Conservation (phyloP, 1,140 invertebrate genomes). For the Apis cerana region DNA sequence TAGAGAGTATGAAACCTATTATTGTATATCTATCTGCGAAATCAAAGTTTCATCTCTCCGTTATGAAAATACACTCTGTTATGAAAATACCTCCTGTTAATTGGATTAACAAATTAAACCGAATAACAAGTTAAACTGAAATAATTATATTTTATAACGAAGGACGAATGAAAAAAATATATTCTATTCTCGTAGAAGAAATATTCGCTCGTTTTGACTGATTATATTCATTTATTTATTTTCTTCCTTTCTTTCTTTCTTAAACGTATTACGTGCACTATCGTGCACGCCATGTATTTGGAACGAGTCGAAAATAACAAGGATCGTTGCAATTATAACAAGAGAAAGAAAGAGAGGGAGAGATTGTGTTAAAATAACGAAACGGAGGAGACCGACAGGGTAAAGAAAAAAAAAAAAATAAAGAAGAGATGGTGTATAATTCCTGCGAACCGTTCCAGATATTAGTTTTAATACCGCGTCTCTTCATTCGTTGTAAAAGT, state of each 20-base stretch:
- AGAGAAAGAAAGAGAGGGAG: neutral
- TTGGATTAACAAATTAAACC: no score
- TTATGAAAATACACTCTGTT: no score
- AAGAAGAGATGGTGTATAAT: neutral
- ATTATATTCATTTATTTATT: no score
- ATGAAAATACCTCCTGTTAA: no score
- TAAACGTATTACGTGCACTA: neutral
- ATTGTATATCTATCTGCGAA: no score
- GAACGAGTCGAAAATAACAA: neutral
- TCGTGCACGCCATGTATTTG: neutral
- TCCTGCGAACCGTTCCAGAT: conserved; percentile 27
- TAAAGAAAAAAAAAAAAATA: conserved; percentile 7
- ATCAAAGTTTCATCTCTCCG: no score
- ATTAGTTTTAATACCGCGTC: conserved; percentile 43
- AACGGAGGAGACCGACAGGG: neutral
- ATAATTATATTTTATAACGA: no score
- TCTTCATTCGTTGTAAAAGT: conserved; percentile 22
- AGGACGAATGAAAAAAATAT: no score
- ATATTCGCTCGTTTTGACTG: neutral
- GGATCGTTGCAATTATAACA: neutral
- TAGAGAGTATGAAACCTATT: no score
- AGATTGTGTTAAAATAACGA: neutral
- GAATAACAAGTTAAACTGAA: no score
- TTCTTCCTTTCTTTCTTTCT: neutral
- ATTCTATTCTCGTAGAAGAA: neutral